Evolutionary conservation across 53 echinoderm and acorn worm genomes (phyloP).

Genomic region (Crossaster papposus): DNA sequence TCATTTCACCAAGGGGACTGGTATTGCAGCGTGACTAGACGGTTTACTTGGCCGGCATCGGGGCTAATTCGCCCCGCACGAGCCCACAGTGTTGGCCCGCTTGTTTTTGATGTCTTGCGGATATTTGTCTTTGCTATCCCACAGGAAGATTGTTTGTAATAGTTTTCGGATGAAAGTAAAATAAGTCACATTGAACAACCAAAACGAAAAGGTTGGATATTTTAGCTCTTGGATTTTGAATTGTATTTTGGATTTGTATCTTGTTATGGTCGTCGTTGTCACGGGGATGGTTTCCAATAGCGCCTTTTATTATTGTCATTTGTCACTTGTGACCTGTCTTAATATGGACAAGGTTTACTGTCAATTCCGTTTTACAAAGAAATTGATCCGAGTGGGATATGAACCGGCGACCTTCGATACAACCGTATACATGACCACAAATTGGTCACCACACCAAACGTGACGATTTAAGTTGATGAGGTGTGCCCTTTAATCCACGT

Average conservation of each 20-base stretch:
- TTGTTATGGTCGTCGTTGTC: neutral
- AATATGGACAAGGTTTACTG: neutral
- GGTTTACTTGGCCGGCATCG: neutral
- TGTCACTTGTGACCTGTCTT: no score
- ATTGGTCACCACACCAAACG: neutral
- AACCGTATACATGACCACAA: no score
- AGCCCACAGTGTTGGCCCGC: neutral
- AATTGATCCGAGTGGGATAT: no score
- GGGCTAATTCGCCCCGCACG: neutral
- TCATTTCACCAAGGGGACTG: neutral
- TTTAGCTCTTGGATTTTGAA: neutral
- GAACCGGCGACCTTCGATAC: no score
- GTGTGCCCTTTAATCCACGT: no score
- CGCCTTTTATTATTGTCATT: no score
- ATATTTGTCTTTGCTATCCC: neutral
- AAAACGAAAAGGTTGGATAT: neutral
- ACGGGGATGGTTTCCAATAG: neutral
- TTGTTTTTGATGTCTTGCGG: neutral
- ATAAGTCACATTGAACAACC: neutral
- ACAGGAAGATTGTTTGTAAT: neutral
- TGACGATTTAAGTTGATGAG: no score
- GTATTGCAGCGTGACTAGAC: neutral
- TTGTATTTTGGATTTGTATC: no score
- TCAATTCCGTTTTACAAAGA: neutral
- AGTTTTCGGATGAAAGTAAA: neutral